Conservation (phyloP, 1,140 invertebrate genomes). For the Polypedilum pembai region DNA sequence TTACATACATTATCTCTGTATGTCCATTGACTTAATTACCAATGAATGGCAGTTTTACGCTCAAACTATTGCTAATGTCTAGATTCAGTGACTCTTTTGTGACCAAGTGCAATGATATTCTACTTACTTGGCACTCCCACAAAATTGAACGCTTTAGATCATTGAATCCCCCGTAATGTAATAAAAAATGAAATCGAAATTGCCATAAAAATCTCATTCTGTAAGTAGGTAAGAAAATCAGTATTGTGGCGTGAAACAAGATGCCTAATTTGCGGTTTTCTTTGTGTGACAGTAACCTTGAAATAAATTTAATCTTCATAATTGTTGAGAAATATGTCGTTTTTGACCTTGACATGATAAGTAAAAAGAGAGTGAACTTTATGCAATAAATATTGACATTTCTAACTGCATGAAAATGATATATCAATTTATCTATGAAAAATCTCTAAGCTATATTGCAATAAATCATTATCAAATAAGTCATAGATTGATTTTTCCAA, state of each 20-base stretch:
- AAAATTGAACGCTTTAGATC: neutral
- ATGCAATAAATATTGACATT: no score
- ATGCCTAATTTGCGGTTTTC: conserved; percentile 1
- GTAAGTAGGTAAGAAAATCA: neutral
- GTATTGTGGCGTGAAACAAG: neutral
- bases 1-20: no score
- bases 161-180: neutral
- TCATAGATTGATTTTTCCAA: no score
- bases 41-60: no score
- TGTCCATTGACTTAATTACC: no score
- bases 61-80: neutral
- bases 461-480: no score
- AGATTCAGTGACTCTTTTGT: neutral
- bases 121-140: neutral
- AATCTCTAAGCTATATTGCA: no score
- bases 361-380: no score
- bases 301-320: neutral
- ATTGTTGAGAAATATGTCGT: no score
- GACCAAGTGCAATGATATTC: neutral
- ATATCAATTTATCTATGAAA: no score
- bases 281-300: neutral
- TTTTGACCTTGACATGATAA: no score
- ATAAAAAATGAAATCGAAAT: neutral
- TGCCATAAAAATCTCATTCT: conserved; percentile 1
- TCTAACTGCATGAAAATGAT: no score